Conservation (phyloP, 2,888 invertebrate species). For the Apeira syringaria region DNA sequence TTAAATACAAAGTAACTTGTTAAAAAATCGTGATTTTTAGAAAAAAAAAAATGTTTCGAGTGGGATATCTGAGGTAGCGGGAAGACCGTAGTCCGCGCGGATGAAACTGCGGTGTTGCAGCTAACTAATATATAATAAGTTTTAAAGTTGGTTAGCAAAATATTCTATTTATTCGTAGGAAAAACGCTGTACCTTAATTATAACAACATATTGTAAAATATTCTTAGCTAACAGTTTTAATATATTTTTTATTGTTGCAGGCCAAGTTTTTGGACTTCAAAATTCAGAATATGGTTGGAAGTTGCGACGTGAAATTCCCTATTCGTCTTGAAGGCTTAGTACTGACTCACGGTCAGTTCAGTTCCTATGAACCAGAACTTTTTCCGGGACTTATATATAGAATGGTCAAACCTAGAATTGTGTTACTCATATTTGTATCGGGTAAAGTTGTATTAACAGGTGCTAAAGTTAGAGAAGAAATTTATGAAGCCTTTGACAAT, state of each 20-base stretch:
- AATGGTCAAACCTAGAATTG: constrained; percentile 98
- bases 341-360: constrained; percentile 89
- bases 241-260: constrained; percentile 79
- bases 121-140: too few species aligned
- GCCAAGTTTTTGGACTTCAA: constrained; percentile 92
- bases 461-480: constrained; percentile 96
- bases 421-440: constrained; percentile 98
- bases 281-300: constrained; percentile 92
- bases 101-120: too few species aligned
- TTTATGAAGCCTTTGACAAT: constrained; percentile 97
- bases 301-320: constrained; percentile 90
- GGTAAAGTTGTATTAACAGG: constrained; percentile 99
- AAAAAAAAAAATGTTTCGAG: too few species aligned
- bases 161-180: too few species aligned
- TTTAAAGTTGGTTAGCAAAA: too few species aligned
- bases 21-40: too few species aligned
- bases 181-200: too few species aligned
- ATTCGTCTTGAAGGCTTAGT: constrained; percentile 89
- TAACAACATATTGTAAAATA: too few species aligned
- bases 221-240: too few species aligned
- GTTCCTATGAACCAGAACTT: constrained; percentile 98
- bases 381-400: constrained; percentile 99
- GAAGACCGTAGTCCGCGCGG: too few species aligned
- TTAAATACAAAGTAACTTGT: too few species aligned
- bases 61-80: too few species aligned